A percentile compares a stretch with the other conserved stretches of the same genome.
These are phyloP conservation scores for Lepus timidus DNA, from an alignment of 2,113 vertebrate species.

Conservation along the genomic window DNA sequence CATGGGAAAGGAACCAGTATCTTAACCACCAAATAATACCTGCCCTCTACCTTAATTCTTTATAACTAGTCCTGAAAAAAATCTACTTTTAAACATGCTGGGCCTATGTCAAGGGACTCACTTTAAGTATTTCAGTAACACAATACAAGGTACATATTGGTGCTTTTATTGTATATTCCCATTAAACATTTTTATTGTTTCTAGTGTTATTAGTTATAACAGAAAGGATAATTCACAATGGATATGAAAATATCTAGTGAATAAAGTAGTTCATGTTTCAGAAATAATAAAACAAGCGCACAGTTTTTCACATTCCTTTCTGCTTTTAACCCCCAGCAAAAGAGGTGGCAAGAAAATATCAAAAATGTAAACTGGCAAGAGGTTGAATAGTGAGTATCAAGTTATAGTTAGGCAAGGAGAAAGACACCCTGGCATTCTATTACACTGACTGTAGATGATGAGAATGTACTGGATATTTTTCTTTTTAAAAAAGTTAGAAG, in stretches of 20 bases:
- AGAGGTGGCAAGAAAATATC: slow-evolving; percentile 12
- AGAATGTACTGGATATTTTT: too few relatives aligned
- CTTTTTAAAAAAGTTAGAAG: too few relatives aligned
- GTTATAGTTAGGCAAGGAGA: too few relatives aligned
- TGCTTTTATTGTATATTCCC: slow-evolving; percentile 3
- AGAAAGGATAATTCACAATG: background rate
- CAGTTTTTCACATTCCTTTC: background rate
- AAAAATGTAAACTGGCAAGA: background rate
- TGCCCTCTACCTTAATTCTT: background rate
- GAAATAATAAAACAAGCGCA: background rate
- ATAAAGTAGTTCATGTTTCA: slow-evolving; percentile 44
- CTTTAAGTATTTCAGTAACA: slow-evolving; percentile 24
- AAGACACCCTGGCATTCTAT: too few relatives aligned
- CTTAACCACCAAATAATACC: too few relatives aligned
- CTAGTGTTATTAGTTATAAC: background rate
- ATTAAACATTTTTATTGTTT: background rate
- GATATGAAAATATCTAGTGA: slow-evolving; percentile 23
- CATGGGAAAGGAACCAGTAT: too few relatives aligned
- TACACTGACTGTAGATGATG: too few relatives aligned
- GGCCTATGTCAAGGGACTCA: slow-evolving; percentile 8
- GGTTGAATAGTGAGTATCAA: too few relatives aligned
- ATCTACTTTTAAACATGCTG: background rate
- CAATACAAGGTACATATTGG: background rate
- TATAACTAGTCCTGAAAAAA: background rate
- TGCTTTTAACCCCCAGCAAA: background rate